These are phyloP conservation scores for Pachypanchax playfairii DNA, from an alignment of 2,113 vertebrate species.

Conservation along the genomic window DNA sequence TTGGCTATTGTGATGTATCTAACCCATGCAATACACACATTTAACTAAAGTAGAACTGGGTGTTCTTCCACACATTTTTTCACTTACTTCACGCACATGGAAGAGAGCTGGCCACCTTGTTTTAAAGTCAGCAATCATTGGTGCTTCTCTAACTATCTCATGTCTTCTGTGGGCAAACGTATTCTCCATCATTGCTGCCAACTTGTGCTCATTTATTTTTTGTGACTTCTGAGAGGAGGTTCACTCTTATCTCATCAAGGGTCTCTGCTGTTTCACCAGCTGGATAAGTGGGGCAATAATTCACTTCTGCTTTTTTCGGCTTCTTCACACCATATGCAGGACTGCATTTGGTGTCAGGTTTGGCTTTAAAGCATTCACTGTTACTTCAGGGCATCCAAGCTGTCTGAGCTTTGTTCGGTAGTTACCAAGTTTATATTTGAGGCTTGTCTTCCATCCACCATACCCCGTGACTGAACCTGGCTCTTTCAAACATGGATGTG, in stretches of 20 bases:
- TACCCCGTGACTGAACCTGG: constrained; percentile 12
- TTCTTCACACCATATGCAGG: too few species aligned
- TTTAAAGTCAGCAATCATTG: constrained; percentile 31
- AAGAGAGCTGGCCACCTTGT: constrained; percentile 17
- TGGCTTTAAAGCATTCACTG: constrained; percentile 14
- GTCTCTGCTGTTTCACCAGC: constrained; percentile 8
- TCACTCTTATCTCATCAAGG: neutral
- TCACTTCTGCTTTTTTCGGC: constrained; percentile 10
- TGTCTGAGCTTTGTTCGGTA: constrained; percentile 7
- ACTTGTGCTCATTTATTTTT: neutral
- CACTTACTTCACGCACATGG: neutral
- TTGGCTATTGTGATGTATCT: too few species aligned
- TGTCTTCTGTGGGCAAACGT: constrained; percentile 21
- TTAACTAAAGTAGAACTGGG: too few species aligned
- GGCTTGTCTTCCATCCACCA: constrained; percentile 11
- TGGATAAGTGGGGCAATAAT: constrained; percentile 16
- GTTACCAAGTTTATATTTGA: constrained; percentile 26
- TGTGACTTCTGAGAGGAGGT: constrained; percentile 2
- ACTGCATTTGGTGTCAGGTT: too few species aligned
- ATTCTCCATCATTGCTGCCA: constrained; percentile 11
- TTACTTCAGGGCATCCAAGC: constrained; percentile 26
- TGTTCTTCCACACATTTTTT: neutral
- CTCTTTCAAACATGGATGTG: constrained; percentile 23
- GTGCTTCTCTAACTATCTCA: neutral
- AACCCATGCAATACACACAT: too few species aligned